A percentile compares a stretch with the other conserved stretches of the same genome.
phyloP scores from a whole-genome alignment of 2,797 vertebrate species.

The Myotis daubentonii region DNA sequence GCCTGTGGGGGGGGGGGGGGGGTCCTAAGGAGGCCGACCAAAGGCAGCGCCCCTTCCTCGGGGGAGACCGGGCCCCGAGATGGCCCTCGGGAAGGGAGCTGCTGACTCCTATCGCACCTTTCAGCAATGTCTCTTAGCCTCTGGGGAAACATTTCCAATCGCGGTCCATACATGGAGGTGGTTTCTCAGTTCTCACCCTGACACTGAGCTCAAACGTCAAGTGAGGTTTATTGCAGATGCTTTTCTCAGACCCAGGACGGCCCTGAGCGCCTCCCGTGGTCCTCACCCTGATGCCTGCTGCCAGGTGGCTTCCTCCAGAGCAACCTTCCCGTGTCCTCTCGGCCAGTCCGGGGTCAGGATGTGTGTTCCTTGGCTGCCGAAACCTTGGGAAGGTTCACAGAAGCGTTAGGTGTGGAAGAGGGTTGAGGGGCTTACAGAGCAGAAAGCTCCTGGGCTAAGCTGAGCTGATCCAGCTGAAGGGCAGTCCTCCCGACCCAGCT shows the following conservation, averaged over 20 bases:
- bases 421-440: neutral
- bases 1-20: too few relatives aligned
- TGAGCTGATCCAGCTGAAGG: neutral
- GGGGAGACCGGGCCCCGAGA: neutral
- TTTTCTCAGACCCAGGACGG: neutral
- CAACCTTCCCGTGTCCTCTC: neutral
- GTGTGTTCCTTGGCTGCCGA: neutral
- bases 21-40: neutral
- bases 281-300: neutral
- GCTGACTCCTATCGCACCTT: neutral
- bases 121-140: constrained; percentile 25
- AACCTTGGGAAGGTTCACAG: constrained; percentile 28
- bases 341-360: neutral
- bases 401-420: neutral
- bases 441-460: neutral
- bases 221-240: constrained; percentile 16
- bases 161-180: neutral
- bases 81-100: neutral
- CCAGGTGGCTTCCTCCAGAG: neutral
- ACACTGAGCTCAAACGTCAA: neutral
- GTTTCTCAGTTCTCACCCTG: constrained; percentile 36
- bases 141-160: neutral
- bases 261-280: neutral
- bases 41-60: neutral
- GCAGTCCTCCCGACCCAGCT: neutral